Conservation (phyloP, 2,888 invertebrate genomes). For the Temnothorax unifasciatus region DNA sequence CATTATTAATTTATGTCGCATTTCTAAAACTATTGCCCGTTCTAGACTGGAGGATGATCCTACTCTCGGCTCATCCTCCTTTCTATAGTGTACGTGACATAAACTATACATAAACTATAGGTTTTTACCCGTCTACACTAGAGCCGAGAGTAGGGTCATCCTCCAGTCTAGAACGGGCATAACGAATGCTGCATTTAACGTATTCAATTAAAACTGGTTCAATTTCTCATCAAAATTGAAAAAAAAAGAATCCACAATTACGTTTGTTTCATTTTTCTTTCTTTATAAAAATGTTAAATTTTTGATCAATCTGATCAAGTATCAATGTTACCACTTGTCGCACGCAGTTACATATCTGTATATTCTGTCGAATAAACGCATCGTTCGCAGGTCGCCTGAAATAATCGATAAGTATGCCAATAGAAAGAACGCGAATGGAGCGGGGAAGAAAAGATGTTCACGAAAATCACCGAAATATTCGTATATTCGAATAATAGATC, state of each 20-base stretch:
- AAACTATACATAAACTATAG: too few relatives aligned
- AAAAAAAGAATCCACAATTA: neutral
- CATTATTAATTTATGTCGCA: neutral
- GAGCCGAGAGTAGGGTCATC: too few relatives aligned
- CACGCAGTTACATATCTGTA: neutral
- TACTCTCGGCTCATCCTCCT: too few relatives aligned
- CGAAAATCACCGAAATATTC: constrained; percentile 32
- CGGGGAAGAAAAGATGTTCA: neutral
- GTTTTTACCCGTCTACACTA: too few relatives aligned
- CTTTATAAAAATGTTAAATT: neutral
- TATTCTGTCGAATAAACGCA: neutral
- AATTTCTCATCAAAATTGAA: neutral
- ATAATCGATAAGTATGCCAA: neutral
- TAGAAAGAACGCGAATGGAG: neutral
- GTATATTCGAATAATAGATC: constrained; percentile 9
- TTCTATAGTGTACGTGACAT: too few relatives aligned
- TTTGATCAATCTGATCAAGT: neutral
- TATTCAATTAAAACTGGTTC: neutral
- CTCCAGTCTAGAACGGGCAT: too few relatives aligned
- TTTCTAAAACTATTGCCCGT: constrained; percentile 5
- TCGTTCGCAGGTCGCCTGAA: neutral
- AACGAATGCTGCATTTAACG: neutral
- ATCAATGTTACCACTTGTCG: neutral
- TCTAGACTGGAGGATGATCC: too few relatives aligned
- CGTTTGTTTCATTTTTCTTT: neutral